phyloP scores from a whole-genome alignment of 2,888 invertebrate genomes.

The Cheilosia urbana region DNA sequence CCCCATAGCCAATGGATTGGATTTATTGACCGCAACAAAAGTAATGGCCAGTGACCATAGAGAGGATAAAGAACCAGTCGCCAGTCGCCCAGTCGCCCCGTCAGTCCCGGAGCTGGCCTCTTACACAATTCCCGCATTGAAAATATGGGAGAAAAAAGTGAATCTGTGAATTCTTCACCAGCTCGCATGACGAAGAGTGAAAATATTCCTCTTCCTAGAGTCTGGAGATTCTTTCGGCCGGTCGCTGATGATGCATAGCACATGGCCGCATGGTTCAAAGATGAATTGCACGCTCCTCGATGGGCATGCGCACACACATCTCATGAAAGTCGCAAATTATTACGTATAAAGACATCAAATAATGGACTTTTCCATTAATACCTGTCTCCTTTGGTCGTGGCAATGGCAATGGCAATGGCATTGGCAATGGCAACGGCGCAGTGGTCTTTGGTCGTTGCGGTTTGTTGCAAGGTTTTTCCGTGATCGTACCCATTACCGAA shows the following conservation, averaged over 20 bases:
- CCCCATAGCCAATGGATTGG: slow-evolving; percentile 75
- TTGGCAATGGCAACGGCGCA: background rate
- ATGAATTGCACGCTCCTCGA: slow-evolving; percentile 59
- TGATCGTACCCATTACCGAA: slow-evolving; percentile 68
- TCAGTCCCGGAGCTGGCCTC: slow-evolving; percentile 1
- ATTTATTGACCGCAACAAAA: slow-evolving; percentile 75
- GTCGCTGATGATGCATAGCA: slow-evolving; percentile 34
- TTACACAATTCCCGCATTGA: slow-evolving; percentile 51
- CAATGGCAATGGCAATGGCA: slow-evolving; percentile 13
- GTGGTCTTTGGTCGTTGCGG: slow-evolving; percentile 9
- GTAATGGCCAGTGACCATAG: slow-evolving; percentile 67
- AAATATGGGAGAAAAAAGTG: slow-evolving; percentile 62
- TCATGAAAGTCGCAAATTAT: slow-evolving; percentile 72
- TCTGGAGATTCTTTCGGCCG: slow-evolving; percentile 24
- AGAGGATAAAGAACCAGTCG: slow-evolving; percentile 35
- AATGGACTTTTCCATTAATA: slow-evolving; percentile 75
- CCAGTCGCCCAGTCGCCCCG: background rate
- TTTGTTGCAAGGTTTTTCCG: slow-evolving; percentile 58
- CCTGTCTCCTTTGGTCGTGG: slow-evolving; percentile 64
- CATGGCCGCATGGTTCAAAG: slow-evolving; percentile 64
- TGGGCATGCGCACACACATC: slow-evolving; percentile 50
- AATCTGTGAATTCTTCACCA: slow-evolving; percentile 46
- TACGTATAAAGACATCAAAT: slow-evolving; percentile 75
- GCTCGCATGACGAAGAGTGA: slow-evolving; percentile 65
- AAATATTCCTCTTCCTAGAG: slow-evolving; percentile 51